Conservation (phyloP, 2,113 vertebrate genomes). For the Calidris pugnax region DNA sequence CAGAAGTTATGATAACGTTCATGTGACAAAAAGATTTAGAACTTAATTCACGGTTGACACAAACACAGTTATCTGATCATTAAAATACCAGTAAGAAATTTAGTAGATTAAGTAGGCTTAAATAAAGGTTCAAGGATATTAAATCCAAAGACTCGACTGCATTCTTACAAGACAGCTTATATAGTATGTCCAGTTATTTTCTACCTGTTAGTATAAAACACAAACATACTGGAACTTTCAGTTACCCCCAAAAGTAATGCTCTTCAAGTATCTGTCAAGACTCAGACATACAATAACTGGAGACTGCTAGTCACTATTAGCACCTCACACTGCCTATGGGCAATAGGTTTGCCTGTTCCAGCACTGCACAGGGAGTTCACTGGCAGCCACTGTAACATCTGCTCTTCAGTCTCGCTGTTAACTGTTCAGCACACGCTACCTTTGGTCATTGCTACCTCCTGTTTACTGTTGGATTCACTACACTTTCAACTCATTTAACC, state of each 20-base stretch:
- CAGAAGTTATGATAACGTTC: neutral
- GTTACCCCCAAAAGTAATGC: neutral
- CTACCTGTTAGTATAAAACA: neutral
- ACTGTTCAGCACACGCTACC: neutral
- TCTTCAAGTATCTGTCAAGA: neutral
- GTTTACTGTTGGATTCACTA: neutral
- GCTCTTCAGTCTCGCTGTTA: neutral
- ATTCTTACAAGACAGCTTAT: neutral
- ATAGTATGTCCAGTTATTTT: neutral
- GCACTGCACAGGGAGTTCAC: neutral
- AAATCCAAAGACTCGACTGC: neutral
- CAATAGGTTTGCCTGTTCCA: neutral
- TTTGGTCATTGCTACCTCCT: neutral
- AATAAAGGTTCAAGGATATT: neutral
- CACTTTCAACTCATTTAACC: neutral
- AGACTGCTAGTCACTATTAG: neutral
- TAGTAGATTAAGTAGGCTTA: neutral
- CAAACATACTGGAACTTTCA: neutral
- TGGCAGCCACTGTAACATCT: neutral
- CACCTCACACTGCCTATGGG: neutral
- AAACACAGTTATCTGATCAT: neutral
- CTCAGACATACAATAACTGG: neutral
- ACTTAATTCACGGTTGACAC: neutral
- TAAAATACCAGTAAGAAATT: neutral
- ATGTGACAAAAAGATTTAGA: neutral